Base-by-base conservation (phyloP, 1,140 invertebrate species). In the Drosophila novamexicana region DNA sequence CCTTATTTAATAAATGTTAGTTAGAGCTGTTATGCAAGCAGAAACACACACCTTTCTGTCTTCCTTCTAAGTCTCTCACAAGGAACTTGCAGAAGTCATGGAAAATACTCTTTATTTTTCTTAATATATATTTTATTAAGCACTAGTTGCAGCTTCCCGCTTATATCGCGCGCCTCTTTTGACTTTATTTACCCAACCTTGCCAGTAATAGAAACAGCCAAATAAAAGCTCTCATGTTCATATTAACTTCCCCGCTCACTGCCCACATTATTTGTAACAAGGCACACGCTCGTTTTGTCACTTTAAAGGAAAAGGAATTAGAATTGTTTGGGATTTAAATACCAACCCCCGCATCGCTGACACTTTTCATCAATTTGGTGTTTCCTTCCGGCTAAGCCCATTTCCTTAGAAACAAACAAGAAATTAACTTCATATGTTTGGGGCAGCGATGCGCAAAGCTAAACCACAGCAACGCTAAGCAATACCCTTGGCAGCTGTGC, bases 371-470 rank as follows among this genome's bases (percentile, higher is more conserved):
- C 42, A 83, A 78, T 53, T 74, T 42, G 40, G n/a, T 36, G 14
- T 49, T 76, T 70, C 37, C 81, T 68, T 76, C 61, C 45, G 56
- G 72, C 67, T 47, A 29, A 61, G 47, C 56, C 61, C 65, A 76
- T 73, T 82, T 86, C 83, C 83, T 61, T 64, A 62, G 83, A 45
- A 88, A 79, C 83, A 77, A 77, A 77, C 81, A 56, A 61, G 62
- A 82, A 86, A 86, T 86, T 86, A 82, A 82, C 76, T 77, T 82
- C 76, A 88, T 86, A 88, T 86, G 79, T 79, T 77, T 61, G 44
- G 59, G 49, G 68, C 68, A 84, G 37, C 37, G 45, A 61, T 63
- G 76, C 64, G 52, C 45, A 64, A 58, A 56, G 49, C 22, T 50
- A 42, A 70, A 52, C 66, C 64, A 54, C 79, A 66, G 61, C 64